Percentiles rank a stretch among this genome's conserved stretches.
Conservation (phyloP, 2,797 vertebrate species). For the Dromococcyx pavoninus region DNA sequence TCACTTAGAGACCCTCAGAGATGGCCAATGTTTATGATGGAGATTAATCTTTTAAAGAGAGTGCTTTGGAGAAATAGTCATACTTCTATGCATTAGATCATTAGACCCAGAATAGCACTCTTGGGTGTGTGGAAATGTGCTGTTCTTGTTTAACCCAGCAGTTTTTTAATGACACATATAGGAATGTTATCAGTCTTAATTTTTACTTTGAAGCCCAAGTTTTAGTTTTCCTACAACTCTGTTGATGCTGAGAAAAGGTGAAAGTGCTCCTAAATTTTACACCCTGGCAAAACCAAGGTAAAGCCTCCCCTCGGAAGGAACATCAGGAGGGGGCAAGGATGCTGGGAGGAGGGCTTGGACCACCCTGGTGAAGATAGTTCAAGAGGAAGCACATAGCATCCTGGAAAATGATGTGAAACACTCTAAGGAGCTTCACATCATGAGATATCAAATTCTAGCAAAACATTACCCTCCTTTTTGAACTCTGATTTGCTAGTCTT, state of each 20-base stretch:
- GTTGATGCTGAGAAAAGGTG: background rate
- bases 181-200: background rate
- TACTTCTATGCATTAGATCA: background rate
- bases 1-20: background rate
- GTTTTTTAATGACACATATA: background rate
- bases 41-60: background rate
- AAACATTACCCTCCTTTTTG: background rate
- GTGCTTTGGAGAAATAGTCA: background rate
- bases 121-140: background rate
- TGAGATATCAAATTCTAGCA: background rate
- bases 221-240: background rate
- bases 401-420: background rate
- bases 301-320: background rate
- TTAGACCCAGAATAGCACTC: background rate
- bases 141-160: background rate
- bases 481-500: background rate
- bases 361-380: background rate
- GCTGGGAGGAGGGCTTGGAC: background rate
- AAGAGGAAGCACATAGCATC: background rate
- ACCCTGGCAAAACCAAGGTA: accelerated
- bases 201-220: background rate
- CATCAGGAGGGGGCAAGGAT: background rate
- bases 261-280: background rate
- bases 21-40: accelerated
- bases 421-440: accelerated